These are phyloP conservation scores for Siphamia tubifer DNA, from an alignment of 2,113 vertebrate species.

Conservation along the genomic window DNA sequence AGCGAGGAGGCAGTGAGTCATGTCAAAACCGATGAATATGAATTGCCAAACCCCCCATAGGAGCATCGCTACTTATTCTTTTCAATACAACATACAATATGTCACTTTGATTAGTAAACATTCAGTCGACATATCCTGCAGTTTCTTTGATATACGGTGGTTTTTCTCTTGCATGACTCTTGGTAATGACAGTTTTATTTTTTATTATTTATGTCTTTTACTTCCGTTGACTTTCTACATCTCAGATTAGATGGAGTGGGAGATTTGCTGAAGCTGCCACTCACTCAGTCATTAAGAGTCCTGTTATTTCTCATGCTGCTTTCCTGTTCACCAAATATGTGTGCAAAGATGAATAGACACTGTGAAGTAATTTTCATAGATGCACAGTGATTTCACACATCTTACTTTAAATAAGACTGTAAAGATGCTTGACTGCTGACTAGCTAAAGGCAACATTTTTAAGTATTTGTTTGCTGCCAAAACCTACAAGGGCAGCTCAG, in stretches of 20 bases:
- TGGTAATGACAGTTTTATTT: slow-evolving; percentile 12
- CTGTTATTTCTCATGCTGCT: slow-evolving; percentile 28
- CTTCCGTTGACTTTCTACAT: slow-evolving; percentile 32
- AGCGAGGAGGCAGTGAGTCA: slow-evolving; percentile 70
- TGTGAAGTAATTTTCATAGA: too few relatives aligned
- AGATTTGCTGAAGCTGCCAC: slow-evolving; percentile 31
- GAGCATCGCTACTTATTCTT: slow-evolving; percentile 8
- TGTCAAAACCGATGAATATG: slow-evolving; percentile 56
- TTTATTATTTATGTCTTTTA: slow-evolving; percentile 22
- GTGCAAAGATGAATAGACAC: background rate
- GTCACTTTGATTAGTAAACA: slow-evolving; percentile 18
- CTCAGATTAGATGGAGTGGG: slow-evolving; percentile 34
- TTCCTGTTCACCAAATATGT: background rate
- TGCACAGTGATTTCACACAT: too few relatives aligned
- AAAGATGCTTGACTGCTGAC: too few relatives aligned
- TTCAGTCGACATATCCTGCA: background rate
- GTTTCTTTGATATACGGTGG: slow-evolving; percentile 1
- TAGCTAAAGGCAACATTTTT: background rate
- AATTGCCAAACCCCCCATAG: slow-evolving; percentile 41
- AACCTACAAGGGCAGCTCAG: background rate
- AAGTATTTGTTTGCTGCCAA: background rate
- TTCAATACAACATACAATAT: slow-evolving; percentile 4
- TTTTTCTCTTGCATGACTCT: slow-evolving; percentile 23
- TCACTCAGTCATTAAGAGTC: slow-evolving; percentile 44
- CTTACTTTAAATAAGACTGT: too few relatives aligned